Percentiles rank a stretch among this genome's conserved stretches.
Conservation (phyloP, 2,888 invertebrate species). For the Drepanosiphum platanoidis region DNA sequence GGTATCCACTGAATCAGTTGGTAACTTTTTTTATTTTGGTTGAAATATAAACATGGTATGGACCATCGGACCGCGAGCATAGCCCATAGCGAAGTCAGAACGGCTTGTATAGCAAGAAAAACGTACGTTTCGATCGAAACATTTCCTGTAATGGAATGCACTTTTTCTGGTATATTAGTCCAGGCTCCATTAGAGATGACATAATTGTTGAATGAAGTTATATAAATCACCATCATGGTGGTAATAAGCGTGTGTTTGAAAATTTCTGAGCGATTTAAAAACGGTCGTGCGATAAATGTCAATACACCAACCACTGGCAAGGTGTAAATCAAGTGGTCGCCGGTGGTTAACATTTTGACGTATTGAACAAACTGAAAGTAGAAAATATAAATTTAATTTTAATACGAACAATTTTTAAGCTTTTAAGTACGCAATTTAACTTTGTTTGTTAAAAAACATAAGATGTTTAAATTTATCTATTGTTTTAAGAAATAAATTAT, state of each 20-base stretch:
- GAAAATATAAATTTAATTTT: too few species aligned
- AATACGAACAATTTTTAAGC: too few species aligned
- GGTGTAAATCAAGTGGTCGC: constrained; percentile 34
- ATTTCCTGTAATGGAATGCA: constrained; percentile 33
- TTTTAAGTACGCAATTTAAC: too few species aligned
- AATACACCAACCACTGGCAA: constrained; percentile 6
- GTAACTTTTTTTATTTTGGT: constrained; percentile 22
- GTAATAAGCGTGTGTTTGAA: constrained; percentile 35
- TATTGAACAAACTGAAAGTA: too few species aligned
- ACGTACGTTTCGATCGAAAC: constrained; percentile 47
- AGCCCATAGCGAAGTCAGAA: constrained; percentile 42
- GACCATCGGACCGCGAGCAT: constrained; percentile 28
- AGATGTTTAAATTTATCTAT: too few species aligned
- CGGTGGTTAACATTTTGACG: constrained; percentile 46
- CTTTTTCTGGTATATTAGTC: constrained; percentile 28
- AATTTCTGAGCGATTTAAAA: constrained; percentile 34
- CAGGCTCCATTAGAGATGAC: constrained; percentile 44
- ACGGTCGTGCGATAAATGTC: constrained; percentile 38
- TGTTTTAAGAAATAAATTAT: too few species aligned
- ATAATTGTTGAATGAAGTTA: constrained; percentile 38
- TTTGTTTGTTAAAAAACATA: too few species aligned
- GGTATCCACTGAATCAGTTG: constrained; percentile 45
- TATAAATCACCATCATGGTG: constrained; percentile 35
- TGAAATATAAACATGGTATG: constrained; percentile 37
- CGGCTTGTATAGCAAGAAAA: constrained; percentile 42